A percentile compares a stretch with the other conserved stretches of the same genome.
phyloP scores from a whole-genome alignment of 2,888 invertebrate genomes.

The Callyntrura guangdongensis region DNA sequence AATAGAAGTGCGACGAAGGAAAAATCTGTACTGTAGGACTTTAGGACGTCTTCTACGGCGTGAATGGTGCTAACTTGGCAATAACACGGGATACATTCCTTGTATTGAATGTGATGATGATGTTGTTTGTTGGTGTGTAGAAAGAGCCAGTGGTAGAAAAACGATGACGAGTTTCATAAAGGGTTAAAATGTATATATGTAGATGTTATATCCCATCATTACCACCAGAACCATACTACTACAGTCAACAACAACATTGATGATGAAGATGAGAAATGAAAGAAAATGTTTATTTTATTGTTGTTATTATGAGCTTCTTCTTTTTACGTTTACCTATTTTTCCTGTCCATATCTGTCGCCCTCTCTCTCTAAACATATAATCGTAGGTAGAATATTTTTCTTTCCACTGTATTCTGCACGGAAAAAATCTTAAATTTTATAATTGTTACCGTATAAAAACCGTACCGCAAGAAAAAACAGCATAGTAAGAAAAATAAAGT shows the following conservation, averaged over 20 bases:
- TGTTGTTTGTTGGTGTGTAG: not conserved
- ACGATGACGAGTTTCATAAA: conserved; percentile 2
- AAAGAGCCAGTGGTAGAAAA: no score
- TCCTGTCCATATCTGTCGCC: not conserved
- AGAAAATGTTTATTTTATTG: conserved; percentile 69
- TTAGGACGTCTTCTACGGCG: not conserved
- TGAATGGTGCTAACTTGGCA: conserved; percentile 25
- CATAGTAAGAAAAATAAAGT: not conserved
- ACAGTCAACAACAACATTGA: conserved; percentile 17
- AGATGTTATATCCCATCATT: not conserved
- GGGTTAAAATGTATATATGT: conserved; percentile 15
- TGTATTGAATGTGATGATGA: conserved; percentile 7
- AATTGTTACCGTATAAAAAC: no score
- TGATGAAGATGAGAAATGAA: conserved; percentile 54
- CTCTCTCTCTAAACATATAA: no score
- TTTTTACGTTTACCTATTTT: conserved; percentile 2
- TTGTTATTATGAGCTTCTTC: conserved; percentile 59
- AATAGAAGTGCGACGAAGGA: conserved; percentile 36
- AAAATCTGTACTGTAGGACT: conserved; percentile 6
- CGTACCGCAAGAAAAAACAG: no score
- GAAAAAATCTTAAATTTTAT: no score
- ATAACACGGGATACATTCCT: conserved; percentile 29
- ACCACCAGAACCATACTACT: not conserved
- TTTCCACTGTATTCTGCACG: no score
- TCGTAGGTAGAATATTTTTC: not conserved